Conservation (phyloP, 1,140 invertebrate species). For the Trinorchestia longiramus region DNA sequence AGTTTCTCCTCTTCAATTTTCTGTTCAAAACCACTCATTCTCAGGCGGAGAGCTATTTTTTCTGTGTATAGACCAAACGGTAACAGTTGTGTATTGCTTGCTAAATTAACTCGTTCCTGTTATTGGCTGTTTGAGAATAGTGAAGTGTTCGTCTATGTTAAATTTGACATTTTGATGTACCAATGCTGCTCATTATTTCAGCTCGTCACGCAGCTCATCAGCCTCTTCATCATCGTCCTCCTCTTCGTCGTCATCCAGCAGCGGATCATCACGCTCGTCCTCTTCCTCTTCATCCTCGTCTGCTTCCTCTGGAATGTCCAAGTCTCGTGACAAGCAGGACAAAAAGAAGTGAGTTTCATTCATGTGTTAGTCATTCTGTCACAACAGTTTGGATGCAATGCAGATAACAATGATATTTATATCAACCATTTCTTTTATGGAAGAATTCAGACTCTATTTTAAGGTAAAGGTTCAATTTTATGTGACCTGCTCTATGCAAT, state of each 20-base stretch:
- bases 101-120: no score
- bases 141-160: neutral
- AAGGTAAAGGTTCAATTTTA: neutral
- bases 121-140: no score
- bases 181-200: neutral
- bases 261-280: slow-evolving; percentile 6
- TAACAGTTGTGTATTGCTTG: no score
- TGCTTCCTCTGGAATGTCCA: neutral
- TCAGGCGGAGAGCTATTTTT: no score
- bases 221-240: slow-evolving; percentile 15
- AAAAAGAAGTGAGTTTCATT: slow-evolving; percentile 8
- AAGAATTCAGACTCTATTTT: neutral
- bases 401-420: neutral
- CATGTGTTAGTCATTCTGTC: neutral
- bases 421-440: neutral
- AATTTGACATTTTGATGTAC: neutral
- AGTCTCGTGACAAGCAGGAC: neutral
- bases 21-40: no score
- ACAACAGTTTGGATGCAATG: neutral
- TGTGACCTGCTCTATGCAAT: neutral
- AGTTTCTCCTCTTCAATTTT: no score
- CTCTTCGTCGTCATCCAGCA: slow-evolving; percentile 27
- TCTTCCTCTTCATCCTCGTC: slow-evolving; percentile 43
- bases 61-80: no score
- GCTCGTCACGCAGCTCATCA: slow-evolving; percentile 20